A percentile compares a stretch with the other conserved stretches of the same genome.
Evolutionary conservation across 2,888 invertebrate genomes (phyloP).

Genomic region (Punctoribates punctum): DNA sequence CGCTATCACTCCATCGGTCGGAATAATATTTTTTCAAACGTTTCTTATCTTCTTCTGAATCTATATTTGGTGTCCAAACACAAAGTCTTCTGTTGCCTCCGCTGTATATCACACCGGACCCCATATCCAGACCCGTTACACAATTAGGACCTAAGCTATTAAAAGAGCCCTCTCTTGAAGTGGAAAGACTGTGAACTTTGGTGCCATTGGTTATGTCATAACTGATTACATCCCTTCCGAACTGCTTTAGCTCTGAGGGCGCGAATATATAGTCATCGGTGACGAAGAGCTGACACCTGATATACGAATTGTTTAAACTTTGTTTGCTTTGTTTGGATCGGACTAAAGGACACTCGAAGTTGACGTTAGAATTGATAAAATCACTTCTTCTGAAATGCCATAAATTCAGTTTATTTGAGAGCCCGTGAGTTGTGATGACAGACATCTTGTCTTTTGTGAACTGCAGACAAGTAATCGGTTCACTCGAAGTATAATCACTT

Average conservation of each 20-base stretch:
- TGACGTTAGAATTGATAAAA: constrained; percentile 38
- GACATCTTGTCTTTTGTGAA: constrained; percentile 40
- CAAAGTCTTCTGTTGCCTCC: constrained; percentile 25
- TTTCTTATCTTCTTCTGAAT: background rate
- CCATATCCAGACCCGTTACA: constrained; percentile 6
- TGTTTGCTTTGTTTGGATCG: constrained; percentile 1
- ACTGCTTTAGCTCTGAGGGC: constrained; percentile 5
- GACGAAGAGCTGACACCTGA: constrained; percentile 39
- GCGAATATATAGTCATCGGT: constrained; percentile 40
- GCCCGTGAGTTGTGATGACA: constrained; percentile 37
- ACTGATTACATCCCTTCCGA: constrained; percentile 24
- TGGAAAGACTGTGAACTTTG: constrained; percentile 2
- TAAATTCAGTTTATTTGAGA: constrained; percentile 22
- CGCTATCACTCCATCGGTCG: constrained; percentile 42
- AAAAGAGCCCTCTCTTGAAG: constrained; percentile 21
- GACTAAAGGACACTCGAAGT: constrained; percentile 32
- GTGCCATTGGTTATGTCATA: constrained; percentile 19
- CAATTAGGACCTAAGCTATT: constrained; percentile 7
- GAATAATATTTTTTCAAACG: constrained; percentile 4
- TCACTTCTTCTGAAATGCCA: constrained; percentile 39
- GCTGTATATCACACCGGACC: background rate
- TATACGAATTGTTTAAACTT: background rate
- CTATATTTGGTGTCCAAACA: constrained; percentile 3
- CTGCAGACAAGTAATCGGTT: constrained; percentile 36
- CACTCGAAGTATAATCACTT: constrained; percentile 34